These are phyloP conservation scores for Asobara japonica DNA, from an alignment of 1,140 invertebrate species.

Conservation along the genomic window DNA sequence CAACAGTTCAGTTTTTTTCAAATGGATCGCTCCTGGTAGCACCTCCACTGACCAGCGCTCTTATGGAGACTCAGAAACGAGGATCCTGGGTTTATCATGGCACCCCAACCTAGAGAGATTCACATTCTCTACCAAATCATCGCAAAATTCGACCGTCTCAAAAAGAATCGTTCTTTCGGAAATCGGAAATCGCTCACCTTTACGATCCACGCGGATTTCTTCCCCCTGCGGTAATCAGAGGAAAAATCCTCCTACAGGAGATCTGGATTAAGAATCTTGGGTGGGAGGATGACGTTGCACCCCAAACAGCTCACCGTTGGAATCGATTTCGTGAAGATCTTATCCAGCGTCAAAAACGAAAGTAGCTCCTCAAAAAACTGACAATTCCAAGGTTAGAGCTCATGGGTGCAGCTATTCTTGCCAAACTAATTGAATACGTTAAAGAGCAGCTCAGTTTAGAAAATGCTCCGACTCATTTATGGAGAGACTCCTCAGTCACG, in stretches of 20 bases:
- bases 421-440: no score
- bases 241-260: slow-evolving; percentile 37
- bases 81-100: slow-evolving; percentile 25
- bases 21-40: background rate
- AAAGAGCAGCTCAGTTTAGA: no score
- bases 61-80: background rate
- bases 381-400: slow-evolving; percentile 21
- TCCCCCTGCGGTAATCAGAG: slow-evolving; percentile 24
- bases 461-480: no score
- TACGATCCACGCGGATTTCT: slow-evolving; percentile 33
- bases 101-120: slow-evolving; percentile 4
- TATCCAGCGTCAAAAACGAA: no score
- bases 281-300: no score
- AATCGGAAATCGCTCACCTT: slow-evolving; percentile 24
- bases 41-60: background rate
- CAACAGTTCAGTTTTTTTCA: background rate
- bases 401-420: slow-evolving; percentile 35
- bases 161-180: slow-evolving; percentile 24
- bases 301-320: no score
- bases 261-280: background rate
- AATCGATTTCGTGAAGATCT: no score
- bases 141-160: background rate
- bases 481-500: no score
- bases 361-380: no score
- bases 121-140: background rate